Conservation (phyloP, 2,113 vertebrate species). For the Emberiza fucata region DNA sequence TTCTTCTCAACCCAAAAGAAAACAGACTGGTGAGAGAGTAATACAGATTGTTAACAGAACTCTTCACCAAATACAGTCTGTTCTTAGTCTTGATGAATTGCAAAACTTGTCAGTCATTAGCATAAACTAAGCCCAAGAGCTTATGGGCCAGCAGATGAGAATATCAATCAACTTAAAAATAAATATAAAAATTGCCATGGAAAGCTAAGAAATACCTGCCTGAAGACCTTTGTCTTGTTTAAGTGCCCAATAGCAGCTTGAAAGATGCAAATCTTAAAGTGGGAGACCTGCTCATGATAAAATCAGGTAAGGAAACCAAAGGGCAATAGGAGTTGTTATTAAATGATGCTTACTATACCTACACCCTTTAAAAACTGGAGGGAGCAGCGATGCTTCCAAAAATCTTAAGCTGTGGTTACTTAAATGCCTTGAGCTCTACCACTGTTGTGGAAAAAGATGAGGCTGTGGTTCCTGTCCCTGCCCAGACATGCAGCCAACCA, state of each 20-base stretch:
- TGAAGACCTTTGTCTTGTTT: not conserved
- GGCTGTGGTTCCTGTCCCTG: not conserved
- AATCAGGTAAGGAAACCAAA: not conserved
- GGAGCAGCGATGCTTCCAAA: not conserved
- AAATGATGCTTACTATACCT: not conserved
- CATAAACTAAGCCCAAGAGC: constrained; percentile 17
- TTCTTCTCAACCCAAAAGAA: not conserved
- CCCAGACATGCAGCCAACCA: not conserved
- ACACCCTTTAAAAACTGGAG: not conserved
- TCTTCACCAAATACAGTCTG: constrained; percentile 21
- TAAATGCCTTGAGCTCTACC: not conserved
- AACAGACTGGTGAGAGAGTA: not conserved
- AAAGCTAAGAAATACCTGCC: not conserved
- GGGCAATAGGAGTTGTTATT: not conserved
- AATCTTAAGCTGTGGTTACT: not conserved
- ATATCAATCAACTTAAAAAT: constrained; percentile 38
- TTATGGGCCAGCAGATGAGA: constrained; percentile 6
- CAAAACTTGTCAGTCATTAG: constrained; percentile 38
- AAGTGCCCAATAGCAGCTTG: not conserved
- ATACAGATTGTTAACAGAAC: constrained; percentile 21
- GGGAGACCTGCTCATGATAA: not conserved
- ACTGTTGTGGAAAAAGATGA: not conserved
- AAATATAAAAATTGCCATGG: not conserved
- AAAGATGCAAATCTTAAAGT: not conserved
- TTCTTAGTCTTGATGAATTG: constrained; percentile 28